A percentile compares a stretch with the other conserved stretches of the same genome.
Conservation (phyloP, 2,888 invertebrate species). For the Ophonus ardosiacus region DNA sequence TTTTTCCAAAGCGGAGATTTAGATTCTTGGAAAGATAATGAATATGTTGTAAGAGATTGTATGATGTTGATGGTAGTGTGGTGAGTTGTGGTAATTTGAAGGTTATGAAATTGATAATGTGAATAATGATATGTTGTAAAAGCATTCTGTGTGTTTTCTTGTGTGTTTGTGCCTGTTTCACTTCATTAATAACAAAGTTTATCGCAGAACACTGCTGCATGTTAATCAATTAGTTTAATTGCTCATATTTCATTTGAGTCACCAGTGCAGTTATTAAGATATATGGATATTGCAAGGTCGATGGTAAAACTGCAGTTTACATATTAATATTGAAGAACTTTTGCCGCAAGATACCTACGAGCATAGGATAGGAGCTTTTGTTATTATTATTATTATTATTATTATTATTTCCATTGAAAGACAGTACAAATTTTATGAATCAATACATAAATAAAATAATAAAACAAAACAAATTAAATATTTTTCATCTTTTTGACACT, state of each 20-base stretch:
- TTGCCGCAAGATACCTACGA: no score
- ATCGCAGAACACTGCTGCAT: background rate
- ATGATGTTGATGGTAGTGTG: slow-evolving; percentile 5
- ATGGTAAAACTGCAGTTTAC: background rate
- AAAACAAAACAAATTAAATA: no score
- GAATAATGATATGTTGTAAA: background rate
- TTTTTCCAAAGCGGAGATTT: background rate
- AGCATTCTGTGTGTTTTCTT: background rate
- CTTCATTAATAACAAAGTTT: slow-evolving; percentile 2
- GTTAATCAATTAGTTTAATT: background rate
- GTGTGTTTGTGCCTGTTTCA: background rate
- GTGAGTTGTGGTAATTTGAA: slow-evolving; percentile 23
- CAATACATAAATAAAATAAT: no score
- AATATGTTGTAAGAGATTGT: slow-evolving; percentile 15
- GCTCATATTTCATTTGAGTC: background rate
- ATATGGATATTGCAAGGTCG: background rate
- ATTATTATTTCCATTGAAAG: no score
- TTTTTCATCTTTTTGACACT: no score
- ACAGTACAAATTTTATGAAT: no score
- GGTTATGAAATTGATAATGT: slow-evolving; percentile 9
- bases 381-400: no score
- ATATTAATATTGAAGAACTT: background rate
- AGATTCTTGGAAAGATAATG: slow-evolving; percentile 21
- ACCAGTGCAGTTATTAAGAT: background rate
- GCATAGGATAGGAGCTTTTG: no score